Evolutionary conservation across 2,888 invertebrate genomes (phyloP), one percentile per base, ranked within the genome.

Genomic region (Agonopterix arenella): DNA sequence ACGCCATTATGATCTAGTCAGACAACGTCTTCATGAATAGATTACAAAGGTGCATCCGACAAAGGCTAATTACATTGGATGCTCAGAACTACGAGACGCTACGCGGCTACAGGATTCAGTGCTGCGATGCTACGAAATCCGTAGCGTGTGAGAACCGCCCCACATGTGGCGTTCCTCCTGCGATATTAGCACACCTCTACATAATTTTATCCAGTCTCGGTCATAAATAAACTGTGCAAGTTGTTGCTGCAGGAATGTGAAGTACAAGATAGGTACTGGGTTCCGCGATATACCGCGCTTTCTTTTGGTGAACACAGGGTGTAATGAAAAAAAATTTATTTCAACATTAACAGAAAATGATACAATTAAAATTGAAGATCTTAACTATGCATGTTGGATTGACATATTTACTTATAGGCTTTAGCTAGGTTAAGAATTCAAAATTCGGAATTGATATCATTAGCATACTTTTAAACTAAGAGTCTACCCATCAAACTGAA

Each of bases 141-240:
- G 51, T 47, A 51, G 44, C 74, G 76, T 81, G 76, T 81, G 81
- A 60, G 80, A 82, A 73, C 42, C 28, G 50, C 49, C 50, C 64
- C 77, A 73, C 70, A 67, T 72, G 79, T 65, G 56, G 69, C 54
- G 65, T n/a, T 70, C 66, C 63, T 75, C 69, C 70, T 60, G 75
- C 65, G 67, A 76, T 78, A 79, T 80, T 75, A 75, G 70, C 66
- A 68, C 64, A 67, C 68, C 62, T 70, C 64, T 71, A 76, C 74
- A 79, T 81, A 78, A 79, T 79, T 79, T 76, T 73, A 76, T 75
- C 77, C 74, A 73, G 72, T 73, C 59, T 66, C 54, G 68, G 60
- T 59, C 70, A 71, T 80, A 79, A 81, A 80, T 79, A 76, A 68
- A 56, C 36, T 68, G 66, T 68, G 68, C 68, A 62, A 68, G 66